Base-by-base conservation (phyloP, 2,888 invertebrate genomes). In the Molanna angustata region DNA sequence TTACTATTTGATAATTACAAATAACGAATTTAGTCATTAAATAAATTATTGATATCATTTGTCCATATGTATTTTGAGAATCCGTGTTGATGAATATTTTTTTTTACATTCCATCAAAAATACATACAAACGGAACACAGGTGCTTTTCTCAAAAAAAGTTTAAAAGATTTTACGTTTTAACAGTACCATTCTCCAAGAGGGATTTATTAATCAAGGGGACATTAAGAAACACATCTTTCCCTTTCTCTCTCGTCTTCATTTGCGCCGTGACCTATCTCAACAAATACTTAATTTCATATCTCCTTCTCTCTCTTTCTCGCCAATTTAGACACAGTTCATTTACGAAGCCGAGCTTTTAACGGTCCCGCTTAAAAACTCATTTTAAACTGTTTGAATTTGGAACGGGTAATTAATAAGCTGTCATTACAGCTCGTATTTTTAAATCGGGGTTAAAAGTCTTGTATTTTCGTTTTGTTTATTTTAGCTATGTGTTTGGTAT, bases 221-320 rank as follows among this genome's bases (percentile, higher is more conserved):
- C 54, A 58, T 58, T 58, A 58, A 58, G 58, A 56, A 55, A 55
- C 47, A 53, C 49, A 44, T 52, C 54, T 49, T 52, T 56, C 56
- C 58, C 58, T 53, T 43, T 54, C 51, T 44, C 51, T 53, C 51
- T 45, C 51, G 32, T 50, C 52, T 52, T 54, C 54, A 57, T 57
- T 57, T 54, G 40, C 49, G 50, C 54, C 55, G 19, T 46, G 55
- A 56, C 56, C 58, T 58, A 33, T 47, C 54, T 46, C 54, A 58
- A 58, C 58, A 56, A 51, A 54, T 51, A 52, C 56, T 49, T 56
- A 54, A 58, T 58, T 58, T 56, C 48, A 48, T 50, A 46, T 51
- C 45, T 56, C 53, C 48, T 43, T 57, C 54, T 39, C 54, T 13
- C 51, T 57, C 54, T 31, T 39, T 6, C 44, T 11, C 16, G 42